phyloP scores from a whole-genome alignment of 2,797 vertebrate genomes.

The Babyrousa celebensis region DNA sequence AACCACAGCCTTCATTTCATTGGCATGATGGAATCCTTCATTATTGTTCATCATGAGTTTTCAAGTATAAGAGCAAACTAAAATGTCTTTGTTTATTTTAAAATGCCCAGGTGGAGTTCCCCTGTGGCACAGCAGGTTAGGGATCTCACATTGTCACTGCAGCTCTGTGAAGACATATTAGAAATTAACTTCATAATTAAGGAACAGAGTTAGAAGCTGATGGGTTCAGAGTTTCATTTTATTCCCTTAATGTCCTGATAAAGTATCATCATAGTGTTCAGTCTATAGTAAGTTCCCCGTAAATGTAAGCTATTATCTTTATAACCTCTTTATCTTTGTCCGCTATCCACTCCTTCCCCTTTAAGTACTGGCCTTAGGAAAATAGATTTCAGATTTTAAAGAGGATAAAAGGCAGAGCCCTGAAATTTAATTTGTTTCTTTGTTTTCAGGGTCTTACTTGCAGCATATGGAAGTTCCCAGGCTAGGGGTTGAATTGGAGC shows the following conservation, averaged over 20 bases:
- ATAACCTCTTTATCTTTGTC: background rate
- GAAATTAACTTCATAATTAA: constrained; percentile 77
- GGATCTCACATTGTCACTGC: no score
- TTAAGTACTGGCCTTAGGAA: constrained; percentile 54
- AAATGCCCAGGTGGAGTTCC: background rate
- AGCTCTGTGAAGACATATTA: constrained; percentile 40
- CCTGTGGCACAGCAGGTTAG: no score
- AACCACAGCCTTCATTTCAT: background rate
- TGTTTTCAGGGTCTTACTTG: no score
- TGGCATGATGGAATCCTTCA: background rate
- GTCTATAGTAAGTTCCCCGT: background rate
- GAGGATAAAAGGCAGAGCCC: background rate
- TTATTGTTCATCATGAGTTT: background rate
- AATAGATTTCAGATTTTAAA: constrained; percentile 20
- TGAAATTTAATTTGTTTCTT: constrained; percentile 42
- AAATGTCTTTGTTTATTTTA: constrained; percentile 67
- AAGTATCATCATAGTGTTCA: background rate
- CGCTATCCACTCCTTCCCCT: background rate
- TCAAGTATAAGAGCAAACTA: constrained; percentile 27
- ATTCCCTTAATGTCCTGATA: background rate
- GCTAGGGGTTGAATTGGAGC: no score
- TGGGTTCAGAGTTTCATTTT: constrained; percentile 1
- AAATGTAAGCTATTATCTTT: background rate
- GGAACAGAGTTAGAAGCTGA: constrained; percentile 26
- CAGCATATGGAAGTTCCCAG: no score